A percentile compares a stretch with the other conserved stretches of the same genome.
Evolutionary conservation across 2,797 vertebrate genomes (phyloP).

Genomic region (Catamblyrhynchus diadema): DNA sequence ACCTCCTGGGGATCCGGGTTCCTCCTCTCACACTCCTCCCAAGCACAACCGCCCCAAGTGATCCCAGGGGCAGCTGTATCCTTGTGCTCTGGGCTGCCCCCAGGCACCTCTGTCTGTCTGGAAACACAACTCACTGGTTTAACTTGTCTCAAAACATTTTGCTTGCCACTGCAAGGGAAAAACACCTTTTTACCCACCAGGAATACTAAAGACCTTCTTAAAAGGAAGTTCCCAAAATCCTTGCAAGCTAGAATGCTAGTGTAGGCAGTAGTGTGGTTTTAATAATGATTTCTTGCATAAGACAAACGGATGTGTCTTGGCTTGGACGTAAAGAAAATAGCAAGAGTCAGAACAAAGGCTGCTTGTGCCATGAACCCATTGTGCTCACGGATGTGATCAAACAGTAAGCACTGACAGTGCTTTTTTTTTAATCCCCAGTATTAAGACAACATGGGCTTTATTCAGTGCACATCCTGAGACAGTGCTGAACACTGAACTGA

Average conservation of each 20-base stretch:
- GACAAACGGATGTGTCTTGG: not conserved
- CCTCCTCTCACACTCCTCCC: not conserved
- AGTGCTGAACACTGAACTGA: not conserved
- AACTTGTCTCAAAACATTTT: not conserved
- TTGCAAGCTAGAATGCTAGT: not conserved
- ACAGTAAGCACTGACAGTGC: not conserved
- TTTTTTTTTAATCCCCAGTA: not conserved
- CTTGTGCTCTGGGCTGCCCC: not conserved
- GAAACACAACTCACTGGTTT: not conserved
- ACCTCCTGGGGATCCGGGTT: not conserved
- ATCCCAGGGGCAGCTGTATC: not conserved
- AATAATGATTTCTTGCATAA: not conserved
- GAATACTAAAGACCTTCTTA: not conserved
- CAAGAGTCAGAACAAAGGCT: not conserved
- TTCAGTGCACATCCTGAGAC: not conserved
- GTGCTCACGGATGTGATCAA: not conserved
- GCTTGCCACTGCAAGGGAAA: not conserved
- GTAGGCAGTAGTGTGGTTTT: not conserved
- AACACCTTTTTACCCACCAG: not conserved
- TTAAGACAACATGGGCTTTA: not conserved
- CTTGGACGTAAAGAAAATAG: not conserved
- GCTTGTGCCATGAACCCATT: not conserved
- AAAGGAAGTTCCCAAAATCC: not conserved
- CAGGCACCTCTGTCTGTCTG: not conserved
- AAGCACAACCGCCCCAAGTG: not conserved